Percentiles rank a stretch among this genome's conserved stretches.
Conservation (phyloP, 2,113 vertebrate genomes). For the Mystacornis crossleyi region DNA sequence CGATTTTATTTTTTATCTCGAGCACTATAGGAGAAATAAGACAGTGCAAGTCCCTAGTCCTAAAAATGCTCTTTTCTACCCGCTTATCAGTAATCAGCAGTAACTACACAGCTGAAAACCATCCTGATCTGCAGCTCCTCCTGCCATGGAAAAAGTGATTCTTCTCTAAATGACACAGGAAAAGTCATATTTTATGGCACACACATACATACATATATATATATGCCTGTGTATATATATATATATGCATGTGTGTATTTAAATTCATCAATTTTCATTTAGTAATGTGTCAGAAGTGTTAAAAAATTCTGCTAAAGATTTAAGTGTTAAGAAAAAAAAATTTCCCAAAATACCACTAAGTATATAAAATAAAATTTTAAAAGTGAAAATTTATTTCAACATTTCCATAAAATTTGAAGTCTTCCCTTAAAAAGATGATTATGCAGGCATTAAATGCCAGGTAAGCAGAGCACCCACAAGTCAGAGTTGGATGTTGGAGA, state of each 20-base stretch:
- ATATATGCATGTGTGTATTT: background rate
- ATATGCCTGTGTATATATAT: accelerated
- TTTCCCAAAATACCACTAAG: background rate
- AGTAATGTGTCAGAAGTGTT: background rate
- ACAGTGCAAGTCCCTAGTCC: background rate
- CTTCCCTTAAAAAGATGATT: background rate
- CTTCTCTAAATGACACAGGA: background rate
- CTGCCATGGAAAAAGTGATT: background rate
- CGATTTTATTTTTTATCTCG: background rate
- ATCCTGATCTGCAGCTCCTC: background rate
- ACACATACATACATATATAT: background rate
- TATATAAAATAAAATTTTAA: background rate
- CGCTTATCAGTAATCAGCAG: background rate
- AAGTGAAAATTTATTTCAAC: background rate
- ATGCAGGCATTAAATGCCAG: background rate
- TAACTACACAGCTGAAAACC: background rate
- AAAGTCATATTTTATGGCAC: background rate
- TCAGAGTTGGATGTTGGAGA: accelerated
- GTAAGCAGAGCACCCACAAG: background rate
- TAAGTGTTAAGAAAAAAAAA: background rate
- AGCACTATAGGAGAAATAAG: accelerated
- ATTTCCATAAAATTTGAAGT: background rate
- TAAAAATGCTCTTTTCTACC: background rate
- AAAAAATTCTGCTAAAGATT: conserved; percentile 13
- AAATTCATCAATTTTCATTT: conserved; percentile 16